Evolutionary conservation across 2,113 vertebrate genomes (phyloP).

Genomic region (Sander vitreus): DNA sequence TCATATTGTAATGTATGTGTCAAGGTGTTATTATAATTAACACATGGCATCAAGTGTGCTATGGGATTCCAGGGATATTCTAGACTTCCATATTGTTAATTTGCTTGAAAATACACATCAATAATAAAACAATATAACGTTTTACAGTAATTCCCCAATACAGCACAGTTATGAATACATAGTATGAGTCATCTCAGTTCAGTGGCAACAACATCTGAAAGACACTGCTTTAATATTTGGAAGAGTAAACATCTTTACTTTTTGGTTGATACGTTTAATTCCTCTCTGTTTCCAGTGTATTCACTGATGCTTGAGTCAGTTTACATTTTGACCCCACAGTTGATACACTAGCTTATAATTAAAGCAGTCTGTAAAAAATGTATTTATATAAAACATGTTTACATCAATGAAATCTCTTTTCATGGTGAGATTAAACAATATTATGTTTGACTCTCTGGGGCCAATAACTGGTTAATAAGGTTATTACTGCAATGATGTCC

Average conservation of each 20-base stretch:
- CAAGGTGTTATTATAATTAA: not conserved
- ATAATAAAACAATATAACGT: not conserved
- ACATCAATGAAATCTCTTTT: not conserved
- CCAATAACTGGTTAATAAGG: slow-evolving; percentile 1
- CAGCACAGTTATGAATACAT: not conserved
- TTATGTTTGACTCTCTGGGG: not conserved
- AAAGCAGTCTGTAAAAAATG: not conserved
- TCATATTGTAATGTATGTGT: not conserved
- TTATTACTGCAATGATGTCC: not conserved
- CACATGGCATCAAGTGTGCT: not conserved
- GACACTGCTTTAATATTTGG: not conserved
- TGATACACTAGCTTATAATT: not conserved
- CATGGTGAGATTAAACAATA: not conserved
- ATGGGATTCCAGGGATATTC: not conserved
- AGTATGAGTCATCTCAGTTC: not conserved
- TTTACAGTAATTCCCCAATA: not conserved
- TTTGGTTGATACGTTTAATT: too few relatives aligned
- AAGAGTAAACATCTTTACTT: too few relatives aligned
- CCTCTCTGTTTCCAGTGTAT: not conserved
- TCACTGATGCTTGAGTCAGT: not conserved
- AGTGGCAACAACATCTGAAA: not conserved
- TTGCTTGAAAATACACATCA: not conserved
- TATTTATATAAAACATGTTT: slow-evolving; percentile 2
- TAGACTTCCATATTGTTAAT: not conserved
- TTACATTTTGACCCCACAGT: not conserved